phyloP scores from a whole-genome alignment of 2,888 invertebrate species.

The Eutolmus rufibarbis region DNA sequence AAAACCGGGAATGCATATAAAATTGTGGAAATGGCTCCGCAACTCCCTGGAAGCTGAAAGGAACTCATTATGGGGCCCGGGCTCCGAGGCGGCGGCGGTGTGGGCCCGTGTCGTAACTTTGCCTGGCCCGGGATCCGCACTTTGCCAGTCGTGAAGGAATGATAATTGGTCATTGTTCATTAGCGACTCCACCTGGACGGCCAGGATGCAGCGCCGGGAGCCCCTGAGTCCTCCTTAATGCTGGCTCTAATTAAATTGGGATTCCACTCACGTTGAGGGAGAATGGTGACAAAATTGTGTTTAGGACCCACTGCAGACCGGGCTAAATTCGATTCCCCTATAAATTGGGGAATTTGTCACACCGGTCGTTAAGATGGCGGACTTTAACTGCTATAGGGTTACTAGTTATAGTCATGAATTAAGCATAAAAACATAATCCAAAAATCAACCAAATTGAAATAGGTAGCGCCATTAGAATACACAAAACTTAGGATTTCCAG shows the following conservation, averaged over 20 bases:
- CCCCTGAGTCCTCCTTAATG: neutral
- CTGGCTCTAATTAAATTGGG: neutral
- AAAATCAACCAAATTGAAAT: too few species aligned
- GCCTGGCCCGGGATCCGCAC: neutral
- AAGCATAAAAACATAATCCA: neutral
- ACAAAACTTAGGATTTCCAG: too few species aligned
- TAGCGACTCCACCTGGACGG: neutral
- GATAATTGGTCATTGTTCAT: neutral
- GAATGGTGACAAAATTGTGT: constrained; percentile 7
- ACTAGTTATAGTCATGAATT: too few species aligned
- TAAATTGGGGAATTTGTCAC: neutral
- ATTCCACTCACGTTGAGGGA: neutral
- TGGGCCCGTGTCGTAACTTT: neutral
- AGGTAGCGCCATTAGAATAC: too few species aligned
- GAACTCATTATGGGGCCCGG: neutral
- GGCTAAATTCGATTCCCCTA: neutral
- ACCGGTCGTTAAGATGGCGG: neutral
- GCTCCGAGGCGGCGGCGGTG: neutral
- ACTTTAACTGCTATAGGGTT: neutral
- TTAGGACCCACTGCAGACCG: neutral
- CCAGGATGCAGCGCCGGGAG: neutral
- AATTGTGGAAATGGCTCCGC: neutral
- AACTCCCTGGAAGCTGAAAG: neutral
- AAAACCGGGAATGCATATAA: neutral
- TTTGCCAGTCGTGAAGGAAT: neutral